Conservation (phyloP, 2,113 vertebrate species). For the Gorsachius goisagi region DNA sequence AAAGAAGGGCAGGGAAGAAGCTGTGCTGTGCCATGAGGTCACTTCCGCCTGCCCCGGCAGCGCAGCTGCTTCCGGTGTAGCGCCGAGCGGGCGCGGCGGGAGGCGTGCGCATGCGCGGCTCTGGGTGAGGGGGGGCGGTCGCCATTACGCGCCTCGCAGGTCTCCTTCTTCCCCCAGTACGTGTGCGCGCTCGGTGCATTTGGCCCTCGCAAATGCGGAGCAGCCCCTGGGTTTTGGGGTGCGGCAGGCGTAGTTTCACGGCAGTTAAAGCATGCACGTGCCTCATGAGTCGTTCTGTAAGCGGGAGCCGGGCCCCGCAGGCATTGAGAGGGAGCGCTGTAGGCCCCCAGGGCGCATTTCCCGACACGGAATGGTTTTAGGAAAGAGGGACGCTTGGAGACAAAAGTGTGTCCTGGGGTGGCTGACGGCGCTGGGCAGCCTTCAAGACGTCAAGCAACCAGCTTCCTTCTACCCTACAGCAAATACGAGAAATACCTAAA, state of each 20-base stretch:
- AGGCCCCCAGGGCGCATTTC: accelerated
- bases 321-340: accelerated
- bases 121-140: accelerated
- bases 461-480: background rate
- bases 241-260: too few relatives aligned
- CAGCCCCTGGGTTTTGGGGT: too few relatives aligned
- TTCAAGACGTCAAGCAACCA: accelerated
- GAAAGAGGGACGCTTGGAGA: background rate
- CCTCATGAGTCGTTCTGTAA: accelerated
- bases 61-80: background rate
- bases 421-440: background rate
- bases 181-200: accelerated
- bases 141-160: accelerated
- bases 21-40: background rate
- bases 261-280: background rate
- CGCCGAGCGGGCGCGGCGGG: accelerated
- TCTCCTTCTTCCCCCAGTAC: accelerated
- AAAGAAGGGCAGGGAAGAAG: too few relatives aligned
- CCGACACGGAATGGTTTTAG: accelerated
- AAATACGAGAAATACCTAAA: accelerated
- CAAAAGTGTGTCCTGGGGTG: too few relatives aligned
- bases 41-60: background rate
- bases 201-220: background rate
- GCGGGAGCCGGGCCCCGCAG: background rate
- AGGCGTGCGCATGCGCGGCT: background rate